These are phyloP conservation scores for Trichoplax adhaerens DNA, from an alignment of 37 sponge, comb jelly and placozoan genomes.

Conservation along the genomic window DNA sequence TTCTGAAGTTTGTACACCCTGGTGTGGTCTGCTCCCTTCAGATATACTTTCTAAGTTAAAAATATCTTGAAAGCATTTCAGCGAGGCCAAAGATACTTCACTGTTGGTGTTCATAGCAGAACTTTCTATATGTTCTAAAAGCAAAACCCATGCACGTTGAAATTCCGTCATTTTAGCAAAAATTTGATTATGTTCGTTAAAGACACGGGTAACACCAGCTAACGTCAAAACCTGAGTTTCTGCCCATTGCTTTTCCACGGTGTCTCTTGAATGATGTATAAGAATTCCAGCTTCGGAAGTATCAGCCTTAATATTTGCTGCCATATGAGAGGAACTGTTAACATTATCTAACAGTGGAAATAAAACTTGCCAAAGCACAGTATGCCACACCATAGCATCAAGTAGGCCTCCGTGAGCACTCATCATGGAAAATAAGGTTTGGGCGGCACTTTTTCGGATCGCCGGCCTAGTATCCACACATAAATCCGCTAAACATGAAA, in stretches of 20 bases:
- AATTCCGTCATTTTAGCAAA: constrained; percentile 24
- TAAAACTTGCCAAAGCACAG: constrained; percentile 79
- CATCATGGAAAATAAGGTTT: constrained; percentile 89
- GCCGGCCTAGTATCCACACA: constrained; percentile 79
- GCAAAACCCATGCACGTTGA: constrained; percentile 46
- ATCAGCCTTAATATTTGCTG: constrained; percentile 1
- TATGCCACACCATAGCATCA: constrained; percentile 46
- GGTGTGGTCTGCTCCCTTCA: constrained; percentile 11
- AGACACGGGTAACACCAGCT: constrained; percentile 22
- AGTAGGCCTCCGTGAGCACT: constrained; percentile 74
- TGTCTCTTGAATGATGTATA: constrained; percentile 84
- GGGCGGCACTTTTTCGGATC: constrained; percentile 86
- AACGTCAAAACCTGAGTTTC: constrained; percentile 52
- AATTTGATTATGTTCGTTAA: constrained; percentile 9
- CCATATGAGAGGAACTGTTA: constrained; percentile 28
- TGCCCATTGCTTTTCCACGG: constrained; percentile 96
- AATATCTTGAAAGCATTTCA: constrained; percentile 45
- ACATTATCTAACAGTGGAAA: constrained; percentile 71
- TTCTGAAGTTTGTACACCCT: constrained; percentile 23
- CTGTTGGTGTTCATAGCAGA: constrained; percentile 38
- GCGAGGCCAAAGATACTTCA: constrained; percentile 58
- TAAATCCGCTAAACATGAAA: constrained; percentile 40
- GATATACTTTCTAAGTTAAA: constrained; percentile 9
- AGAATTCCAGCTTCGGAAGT: constrained; percentile 22
- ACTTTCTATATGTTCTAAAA: constrained; percentile 33